Base-by-base conservation (phyloP, 2,797 vertebrate genomes). In the Sebastes umbrosus region DNA sequence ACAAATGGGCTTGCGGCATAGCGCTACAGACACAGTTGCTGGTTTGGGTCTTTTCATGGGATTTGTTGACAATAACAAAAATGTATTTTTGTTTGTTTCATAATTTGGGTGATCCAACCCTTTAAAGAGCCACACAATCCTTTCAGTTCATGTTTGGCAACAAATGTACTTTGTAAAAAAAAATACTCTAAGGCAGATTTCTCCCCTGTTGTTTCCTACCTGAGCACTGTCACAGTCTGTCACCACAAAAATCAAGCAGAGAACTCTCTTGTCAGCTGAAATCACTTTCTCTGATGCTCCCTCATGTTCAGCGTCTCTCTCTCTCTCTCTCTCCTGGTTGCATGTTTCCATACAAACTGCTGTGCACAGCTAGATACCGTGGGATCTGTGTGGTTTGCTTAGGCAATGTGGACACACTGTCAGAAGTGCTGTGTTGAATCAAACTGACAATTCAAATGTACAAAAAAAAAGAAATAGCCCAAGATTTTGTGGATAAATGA, bases 211-310 rank as follows among this genome's bases (percentile, higher is more conserved):
- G 77, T 80, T 77, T 75, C 46, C 67, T 91, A 87, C 90, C 86
- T 82, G 77, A 85, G 79, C 62, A 60, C 84, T 87, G 89, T 90
- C 88, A 90, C 83, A 79, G 82, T 85, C 86, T 92, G 92, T 93
- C 91, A 91, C 84, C 77, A 62, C 73, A 80, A 86, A 75, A 90
- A 88, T 84, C 86, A 87, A 87, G 82, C 85, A 71, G 87, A 84
- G 84, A 83, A 69, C 73, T 84, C 80, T 88, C 87, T 90, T 93
- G 93, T 94, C 94, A 91, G 82, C 84, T 85, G 75, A 90, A 93
- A 94, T 95, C 90, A 93, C 73, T 89, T 86, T 58, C 73, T 87
- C 69, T 80, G 77, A 92, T 85, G 83, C 83, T 83, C 85, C 83
- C 87, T 84, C 87, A 90, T 92, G 88, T 86, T 90, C 79, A 62